These are phyloP conservation scores for Sminthurinus aureus DNA, from an alignment of 2,888 invertebrate genomes.

Conservation along the genomic window DNA sequence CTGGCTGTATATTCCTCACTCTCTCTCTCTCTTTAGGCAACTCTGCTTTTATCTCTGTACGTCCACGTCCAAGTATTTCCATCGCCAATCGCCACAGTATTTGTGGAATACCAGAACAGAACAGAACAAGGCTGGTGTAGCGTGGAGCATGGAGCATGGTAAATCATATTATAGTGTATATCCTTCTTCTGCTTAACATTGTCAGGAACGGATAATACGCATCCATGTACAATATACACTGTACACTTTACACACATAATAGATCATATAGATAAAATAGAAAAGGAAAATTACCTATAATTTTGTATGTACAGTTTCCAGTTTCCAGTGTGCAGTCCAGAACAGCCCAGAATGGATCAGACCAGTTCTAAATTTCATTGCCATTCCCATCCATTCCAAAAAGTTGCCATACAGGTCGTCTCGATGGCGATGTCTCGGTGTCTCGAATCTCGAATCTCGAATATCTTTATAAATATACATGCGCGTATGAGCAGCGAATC, in stretches of 20 bases:
- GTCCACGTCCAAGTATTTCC: too few relatives aligned
- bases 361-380: background rate
- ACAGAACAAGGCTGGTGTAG: background rate
- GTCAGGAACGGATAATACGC: too few relatives aligned
- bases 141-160: background rate
- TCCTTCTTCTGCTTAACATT: too few relatives aligned
- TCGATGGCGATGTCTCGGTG: background rate
- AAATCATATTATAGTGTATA: background rate
- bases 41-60: too few relatives aligned
- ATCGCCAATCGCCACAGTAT: background rate
- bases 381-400: background rate
- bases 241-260: too few relatives aligned
- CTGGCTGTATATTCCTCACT: background rate
- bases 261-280: too few relatives aligned
- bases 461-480: background rate
- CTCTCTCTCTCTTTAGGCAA: background rate
- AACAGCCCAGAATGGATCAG: background rate
- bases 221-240: too few relatives aligned
- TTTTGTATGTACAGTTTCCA: too few relatives aligned
- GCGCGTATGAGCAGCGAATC: background rate
- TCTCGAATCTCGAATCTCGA: too few relatives aligned
- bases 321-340: background rate
- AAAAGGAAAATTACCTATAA: too few relatives aligned
- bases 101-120: background rate
- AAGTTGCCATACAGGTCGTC: background rate